Conservation (phyloP, 2,797 vertebrate species). For the Melanotaenia nigrans region DNA sequence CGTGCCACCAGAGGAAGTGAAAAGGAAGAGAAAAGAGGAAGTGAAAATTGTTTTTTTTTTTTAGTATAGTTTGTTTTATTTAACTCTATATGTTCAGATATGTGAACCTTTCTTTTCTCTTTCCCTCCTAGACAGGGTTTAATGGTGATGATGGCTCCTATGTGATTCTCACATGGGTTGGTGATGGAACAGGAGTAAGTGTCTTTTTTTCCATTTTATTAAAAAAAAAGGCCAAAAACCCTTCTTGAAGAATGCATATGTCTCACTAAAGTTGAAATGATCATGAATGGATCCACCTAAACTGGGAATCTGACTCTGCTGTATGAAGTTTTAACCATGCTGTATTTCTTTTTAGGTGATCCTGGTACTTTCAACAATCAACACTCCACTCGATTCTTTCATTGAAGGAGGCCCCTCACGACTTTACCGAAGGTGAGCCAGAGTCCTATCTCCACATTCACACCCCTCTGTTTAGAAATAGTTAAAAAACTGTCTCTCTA, state of each 20-base stretch:
- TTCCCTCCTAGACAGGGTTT: conserved; percentile 80
- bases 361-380: conserved; percentile 84
- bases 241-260: neutral
- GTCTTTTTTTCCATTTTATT: neutral
- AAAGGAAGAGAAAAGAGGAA: no score
- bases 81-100: neutral
- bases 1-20: neutral
- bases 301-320: neutral
- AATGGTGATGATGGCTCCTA: conserved; percentile 85
- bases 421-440: conserved; percentile 83
- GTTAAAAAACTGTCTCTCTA: neutral
- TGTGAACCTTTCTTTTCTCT: conserved; percentile 24
- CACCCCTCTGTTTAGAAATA: neutral
- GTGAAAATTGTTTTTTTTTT: neutral
- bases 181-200: conserved; percentile 86
- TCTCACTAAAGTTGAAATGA: neutral
- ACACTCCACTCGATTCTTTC: conserved; percentile 72
- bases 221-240: neutral
- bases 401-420: conserved; percentile 78
- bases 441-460: neutral
- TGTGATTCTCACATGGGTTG: conserved; percentile 87
- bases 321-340: neutral
- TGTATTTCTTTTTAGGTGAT: conserved; percentile 71
- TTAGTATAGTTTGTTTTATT: neutral
- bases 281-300: neutral